Conservation (phyloP, 2,113 vertebrate genomes). For the Channa maculata region DNA sequence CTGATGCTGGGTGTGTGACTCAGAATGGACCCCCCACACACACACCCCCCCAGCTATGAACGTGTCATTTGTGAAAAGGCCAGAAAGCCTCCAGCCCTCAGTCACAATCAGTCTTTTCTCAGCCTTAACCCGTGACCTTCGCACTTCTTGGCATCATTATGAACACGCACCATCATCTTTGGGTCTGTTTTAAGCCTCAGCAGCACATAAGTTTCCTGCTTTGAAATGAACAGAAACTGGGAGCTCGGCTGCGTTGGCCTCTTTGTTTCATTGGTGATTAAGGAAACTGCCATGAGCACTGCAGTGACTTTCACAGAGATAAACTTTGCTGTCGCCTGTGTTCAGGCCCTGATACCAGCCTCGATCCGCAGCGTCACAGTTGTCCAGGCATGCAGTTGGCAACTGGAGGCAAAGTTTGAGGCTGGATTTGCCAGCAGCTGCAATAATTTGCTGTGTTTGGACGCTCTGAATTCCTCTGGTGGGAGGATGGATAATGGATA, state of each 20-base stretch:
- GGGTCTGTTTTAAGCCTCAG: constrained; percentile 44
- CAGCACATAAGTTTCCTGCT: constrained; percentile 55
- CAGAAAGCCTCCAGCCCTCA: constrained; percentile 46
- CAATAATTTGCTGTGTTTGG: constrained; percentile 75
- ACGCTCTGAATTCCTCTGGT: constrained; percentile 70
- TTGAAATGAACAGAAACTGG: constrained; percentile 35
- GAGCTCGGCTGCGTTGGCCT: constrained; percentile 31
- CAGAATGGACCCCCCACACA: constrained; percentile 42
- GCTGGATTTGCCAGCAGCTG: constrained; percentile 72
- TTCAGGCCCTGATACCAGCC: constrained; percentile 35
- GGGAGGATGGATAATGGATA: constrained; percentile 67
- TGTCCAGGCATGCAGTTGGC: constrained; percentile 73
- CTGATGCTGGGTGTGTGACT: constrained; percentile 59
- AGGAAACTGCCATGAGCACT: constrained; percentile 33
- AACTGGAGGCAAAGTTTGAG: constrained; percentile 55
- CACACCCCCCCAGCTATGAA: constrained; percentile 39
- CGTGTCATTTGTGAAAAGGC: constrained; percentile 60
- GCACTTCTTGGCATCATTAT: constrained; percentile 38
- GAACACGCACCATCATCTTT: constrained; percentile 41
- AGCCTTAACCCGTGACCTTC: constrained; percentile 37
- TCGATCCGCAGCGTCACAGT: constrained; percentile 62
- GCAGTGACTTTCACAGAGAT: constrained; percentile 55
- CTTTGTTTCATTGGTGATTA: constrained; percentile 50
- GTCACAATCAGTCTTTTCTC: constrained; percentile 26
- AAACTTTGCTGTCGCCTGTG: constrained; percentile 35